A percentile compares a stretch with the other conserved stretches of the same genome.
Conservation (phyloP, 2,888 invertebrate species). For the Agonopterix heracliana region DNA sequence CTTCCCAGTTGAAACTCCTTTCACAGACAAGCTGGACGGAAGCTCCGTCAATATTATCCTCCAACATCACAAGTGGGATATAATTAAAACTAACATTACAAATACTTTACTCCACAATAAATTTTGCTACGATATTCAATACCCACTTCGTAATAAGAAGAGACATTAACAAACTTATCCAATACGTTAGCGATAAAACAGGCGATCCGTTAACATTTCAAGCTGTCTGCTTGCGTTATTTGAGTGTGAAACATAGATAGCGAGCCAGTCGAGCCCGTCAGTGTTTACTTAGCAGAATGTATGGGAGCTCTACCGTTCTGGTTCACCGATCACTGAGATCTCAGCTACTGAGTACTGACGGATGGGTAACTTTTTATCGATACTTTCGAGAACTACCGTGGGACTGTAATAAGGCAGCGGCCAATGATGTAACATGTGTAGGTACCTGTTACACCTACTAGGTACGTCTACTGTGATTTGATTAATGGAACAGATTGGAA, state of each 20-base stretch:
- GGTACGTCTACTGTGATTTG: constrained; percentile 32
- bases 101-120: not conserved
- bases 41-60: no score
- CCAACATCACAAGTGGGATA: no score
- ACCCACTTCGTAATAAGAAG: not conserved
- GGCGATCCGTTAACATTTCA: not conserved
- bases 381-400: constrained; percentile 40
- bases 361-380: constrained; percentile 40
- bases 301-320: constrained; percentile 34
- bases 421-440: constrained; percentile 36
- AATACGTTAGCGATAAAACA: no score
- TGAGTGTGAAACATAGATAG: constrained; percentile 5
- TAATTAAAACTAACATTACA: not conserved
- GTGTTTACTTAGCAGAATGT: constrained; percentile 34
- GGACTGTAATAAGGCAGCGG: constrained; percentile 38
- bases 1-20: no score
- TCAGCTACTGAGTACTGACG: constrained; percentile 32
- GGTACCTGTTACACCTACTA: constrained; percentile 8
- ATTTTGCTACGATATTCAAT: not conserved
- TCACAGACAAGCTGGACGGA: no score
- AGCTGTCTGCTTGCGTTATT: constrained; percentile 4
- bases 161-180: not conserved
- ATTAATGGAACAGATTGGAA: constrained; percentile 64
- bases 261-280: constrained; percentile 20
- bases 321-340: constrained; percentile 51